These are phyloP conservation scores for Lasioglossum leucozonium DNA, from an alignment of 2,888 invertebrate species.

Conservation along the genomic window DNA sequence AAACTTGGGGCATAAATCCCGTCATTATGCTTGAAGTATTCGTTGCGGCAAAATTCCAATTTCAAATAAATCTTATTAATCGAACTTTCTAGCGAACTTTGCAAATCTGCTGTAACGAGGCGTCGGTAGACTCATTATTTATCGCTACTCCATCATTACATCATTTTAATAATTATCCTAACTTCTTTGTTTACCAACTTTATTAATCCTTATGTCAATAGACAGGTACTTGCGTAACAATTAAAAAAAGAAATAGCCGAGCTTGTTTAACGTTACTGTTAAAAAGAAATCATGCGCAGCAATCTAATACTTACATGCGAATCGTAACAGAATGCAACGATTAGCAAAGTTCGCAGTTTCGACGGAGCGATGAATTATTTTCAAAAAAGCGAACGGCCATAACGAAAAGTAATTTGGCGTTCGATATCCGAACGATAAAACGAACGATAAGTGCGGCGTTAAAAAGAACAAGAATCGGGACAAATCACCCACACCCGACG, in stretches of 20 bases:
- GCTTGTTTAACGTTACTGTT: background rate
- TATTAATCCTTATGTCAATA: background rate
- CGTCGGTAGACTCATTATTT: background rate
- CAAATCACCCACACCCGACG: constrained; percentile 8
- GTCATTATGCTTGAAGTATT: background rate
- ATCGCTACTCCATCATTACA: background rate
- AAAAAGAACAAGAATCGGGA: constrained; percentile 13
- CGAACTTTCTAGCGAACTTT: background rate
- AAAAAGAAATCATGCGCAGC: background rate
- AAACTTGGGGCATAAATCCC: background rate
- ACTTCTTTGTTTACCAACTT: background rate
- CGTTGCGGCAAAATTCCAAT: background rate
- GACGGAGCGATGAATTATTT: background rate
- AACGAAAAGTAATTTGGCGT: background rate
- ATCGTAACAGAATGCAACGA: background rate
- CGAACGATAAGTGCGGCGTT: too few relatives aligned
- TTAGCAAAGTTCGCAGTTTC: background rate
- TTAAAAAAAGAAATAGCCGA: background rate
- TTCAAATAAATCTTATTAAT: constrained; percentile 10
- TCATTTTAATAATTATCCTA: background rate
- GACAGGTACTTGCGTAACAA: background rate
- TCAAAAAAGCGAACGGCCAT: background rate
- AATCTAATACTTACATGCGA: background rate
- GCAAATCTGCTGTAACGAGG: background rate
- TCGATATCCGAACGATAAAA: background rate